Evolutionary conservation across 2,113 vertebrate species (phyloP).

Genomic region (Motacilla alba): DNA sequence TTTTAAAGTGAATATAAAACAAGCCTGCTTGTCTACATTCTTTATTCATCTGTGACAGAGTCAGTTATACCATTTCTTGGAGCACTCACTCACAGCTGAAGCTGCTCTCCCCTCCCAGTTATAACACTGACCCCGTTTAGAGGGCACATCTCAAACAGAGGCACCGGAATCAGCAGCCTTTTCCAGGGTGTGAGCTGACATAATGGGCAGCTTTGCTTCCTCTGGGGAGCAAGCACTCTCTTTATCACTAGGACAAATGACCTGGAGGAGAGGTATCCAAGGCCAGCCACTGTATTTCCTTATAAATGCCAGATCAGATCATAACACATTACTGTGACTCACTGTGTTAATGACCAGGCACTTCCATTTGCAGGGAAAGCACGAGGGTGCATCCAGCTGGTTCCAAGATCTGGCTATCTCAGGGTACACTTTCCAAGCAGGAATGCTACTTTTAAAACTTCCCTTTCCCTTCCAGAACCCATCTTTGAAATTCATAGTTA

Average conservation of each 20-base stretch:
- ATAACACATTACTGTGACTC: slow-evolving; percentile 35
- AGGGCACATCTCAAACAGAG: slow-evolving; percentile 45
- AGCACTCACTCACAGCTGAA: slow-evolving; percentile 42
- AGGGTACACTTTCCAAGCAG: neutral
- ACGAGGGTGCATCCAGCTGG: neutral
- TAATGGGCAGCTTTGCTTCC: slow-evolving; percentile 56
- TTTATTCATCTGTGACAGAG: slow-evolving; percentile 17
- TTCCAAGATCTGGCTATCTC: neutral
- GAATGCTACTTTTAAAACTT: neutral
- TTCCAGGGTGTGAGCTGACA: slow-evolving; percentile 72
- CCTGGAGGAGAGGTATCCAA: slow-evolving; percentile 53
- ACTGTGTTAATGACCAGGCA: slow-evolving; percentile 26
- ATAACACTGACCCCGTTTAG: slow-evolving; percentile 65
- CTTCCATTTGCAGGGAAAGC: neutral
- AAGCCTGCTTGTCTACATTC: neutral
- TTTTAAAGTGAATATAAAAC: slow-evolving; percentile 15
- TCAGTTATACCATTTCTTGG: slow-evolving; percentile 26
- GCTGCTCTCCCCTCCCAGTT: slow-evolving; percentile 58
- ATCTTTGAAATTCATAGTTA: neutral
- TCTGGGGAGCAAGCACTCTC: slow-evolving; percentile 69
- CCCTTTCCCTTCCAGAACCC: neutral
- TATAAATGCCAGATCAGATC: slow-evolving; percentile 64
- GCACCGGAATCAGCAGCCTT: slow-evolving; percentile 24
- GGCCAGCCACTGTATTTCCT: slow-evolving; percentile 44
- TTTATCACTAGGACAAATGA: slow-evolving; percentile 63